Conservation (phyloP, 2,888 invertebrate genomes). For the Noctua fimbriata region DNA sequence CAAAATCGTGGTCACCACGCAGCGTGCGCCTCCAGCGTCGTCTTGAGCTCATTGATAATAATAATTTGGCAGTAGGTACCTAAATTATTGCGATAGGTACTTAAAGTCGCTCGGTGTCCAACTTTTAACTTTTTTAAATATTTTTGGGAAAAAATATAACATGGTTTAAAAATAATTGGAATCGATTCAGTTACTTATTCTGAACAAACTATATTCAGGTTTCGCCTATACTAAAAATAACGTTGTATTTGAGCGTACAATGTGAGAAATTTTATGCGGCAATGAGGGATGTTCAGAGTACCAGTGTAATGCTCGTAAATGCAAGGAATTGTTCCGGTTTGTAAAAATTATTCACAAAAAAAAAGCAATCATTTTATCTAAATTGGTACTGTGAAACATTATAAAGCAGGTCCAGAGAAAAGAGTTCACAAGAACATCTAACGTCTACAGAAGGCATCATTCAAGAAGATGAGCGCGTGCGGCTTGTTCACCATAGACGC, state of each 20-base stretch:
- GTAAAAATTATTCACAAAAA: neutral
- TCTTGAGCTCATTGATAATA: too few species aligned
- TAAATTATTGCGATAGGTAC: too few species aligned
- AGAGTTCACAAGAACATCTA: slow-evolving; percentile 13
- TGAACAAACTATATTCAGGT: too few species aligned
- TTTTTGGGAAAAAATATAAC: too few species aligned
- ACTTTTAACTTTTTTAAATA: too few species aligned
- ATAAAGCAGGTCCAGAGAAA: neutral
- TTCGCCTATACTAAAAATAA: too few species aligned
- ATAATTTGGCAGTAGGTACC: too few species aligned
- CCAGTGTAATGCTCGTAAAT: neutral
- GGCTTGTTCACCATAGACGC: slow-evolving; percentile 21
- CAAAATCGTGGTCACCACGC: too few species aligned
- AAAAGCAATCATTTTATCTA: neutral
- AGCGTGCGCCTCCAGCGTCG: too few species aligned
- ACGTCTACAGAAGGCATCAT: slow-evolving; percentile 13
- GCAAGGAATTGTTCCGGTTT: slow-evolving; percentile 11
- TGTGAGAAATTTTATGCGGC: slow-evolving; percentile 37
- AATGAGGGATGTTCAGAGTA: slow-evolving; percentile 33
- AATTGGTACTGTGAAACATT: neutral
- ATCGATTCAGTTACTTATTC: too few species aligned
- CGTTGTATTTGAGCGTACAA: slow-evolving; percentile 7
- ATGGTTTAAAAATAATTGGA: too few species aligned
- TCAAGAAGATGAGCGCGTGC: slow-evolving; percentile 10
- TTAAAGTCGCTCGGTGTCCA: too few species aligned